These are phyloP conservation scores for Notothenia rossii DNA, from an alignment of 2,113 vertebrate genomes.

Conservation along the genomic window DNA sequence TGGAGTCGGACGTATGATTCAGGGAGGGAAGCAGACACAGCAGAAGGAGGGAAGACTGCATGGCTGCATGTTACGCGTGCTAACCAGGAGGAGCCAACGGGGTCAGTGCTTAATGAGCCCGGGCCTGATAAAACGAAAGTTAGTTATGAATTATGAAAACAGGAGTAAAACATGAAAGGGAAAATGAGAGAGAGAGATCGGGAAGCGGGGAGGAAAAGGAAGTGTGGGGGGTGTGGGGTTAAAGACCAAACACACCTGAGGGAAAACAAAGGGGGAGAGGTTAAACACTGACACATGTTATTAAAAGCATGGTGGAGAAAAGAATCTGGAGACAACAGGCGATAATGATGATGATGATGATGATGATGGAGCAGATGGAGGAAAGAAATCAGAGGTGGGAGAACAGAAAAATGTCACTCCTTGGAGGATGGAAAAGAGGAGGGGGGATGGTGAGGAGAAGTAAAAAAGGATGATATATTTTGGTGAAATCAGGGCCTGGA, in stretches of 20 bases:
- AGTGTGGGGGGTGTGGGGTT: background rate
- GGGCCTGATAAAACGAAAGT: slow-evolving; percentile 65
- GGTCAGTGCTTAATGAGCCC: slow-evolving; percentile 70
- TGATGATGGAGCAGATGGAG: slow-evolving; percentile 23
- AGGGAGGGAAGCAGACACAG: slow-evolving; percentile 33
- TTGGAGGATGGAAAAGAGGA: slow-evolving; percentile 40
- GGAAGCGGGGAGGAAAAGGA: slow-evolving; percentile 7
- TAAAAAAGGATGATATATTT: slow-evolving; percentile 64
- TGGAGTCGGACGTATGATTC: slow-evolving; percentile 48
- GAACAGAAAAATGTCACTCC: slow-evolving; percentile 54
- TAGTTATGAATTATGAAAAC: slow-evolving; percentile 71
- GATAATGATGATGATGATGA: slow-evolving; percentile 4
- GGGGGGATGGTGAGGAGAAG: slow-evolving; percentile 29
- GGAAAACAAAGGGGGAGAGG: slow-evolving; percentile 59
- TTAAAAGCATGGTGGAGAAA: slow-evolving; percentile 61
- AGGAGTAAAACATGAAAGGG: slow-evolving; percentile 45
- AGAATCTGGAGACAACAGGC: slow-evolving; percentile 53
- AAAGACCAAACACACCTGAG: slow-evolving; percentile 64
- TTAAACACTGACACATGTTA: slow-evolving; percentile 64
- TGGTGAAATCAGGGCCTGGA: slow-evolving; percentile 62
- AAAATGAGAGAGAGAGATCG: slow-evolving; percentile 32
- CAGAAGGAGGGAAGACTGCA: slow-evolving; percentile 18
- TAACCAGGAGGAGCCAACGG: slow-evolving; percentile 53
- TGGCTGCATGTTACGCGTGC: slow-evolving; percentile 22
- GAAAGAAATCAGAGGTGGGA: slow-evolving; percentile 49